Evolutionary conservation across 2,888 invertebrate genomes (phyloP).

Genomic region (Prionchulus punctatus): DNA sequence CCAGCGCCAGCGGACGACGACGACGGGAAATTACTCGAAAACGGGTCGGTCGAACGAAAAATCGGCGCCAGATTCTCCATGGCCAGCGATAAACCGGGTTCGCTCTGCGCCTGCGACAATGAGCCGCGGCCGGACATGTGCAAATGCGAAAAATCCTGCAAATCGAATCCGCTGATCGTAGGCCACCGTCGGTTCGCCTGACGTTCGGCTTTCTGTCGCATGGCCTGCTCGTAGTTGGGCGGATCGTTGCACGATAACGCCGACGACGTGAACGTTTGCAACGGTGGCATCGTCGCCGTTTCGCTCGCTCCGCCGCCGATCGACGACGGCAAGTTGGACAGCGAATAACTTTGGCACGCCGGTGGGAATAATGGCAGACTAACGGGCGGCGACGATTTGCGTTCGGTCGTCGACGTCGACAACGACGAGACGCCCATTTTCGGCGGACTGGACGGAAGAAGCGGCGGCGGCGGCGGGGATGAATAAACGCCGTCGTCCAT

Average conservation of each 20-base stretch:
- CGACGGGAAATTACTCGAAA: too few relatives aligned
- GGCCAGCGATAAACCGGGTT: neutral
- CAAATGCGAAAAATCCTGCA: neutral
- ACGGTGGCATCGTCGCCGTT: neutral
- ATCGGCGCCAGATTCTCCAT: neutral
- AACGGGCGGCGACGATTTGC: too few relatives aligned
- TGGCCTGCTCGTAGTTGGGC: neutral
- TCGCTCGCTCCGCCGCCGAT: neutral
- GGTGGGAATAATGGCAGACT: too few relatives aligned
- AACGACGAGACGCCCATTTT: too few relatives aligned
- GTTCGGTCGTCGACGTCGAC: too few relatives aligned
- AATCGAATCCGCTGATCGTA: neutral
- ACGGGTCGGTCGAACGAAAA: neutral
- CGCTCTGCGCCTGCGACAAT: constrained; percentile 1
- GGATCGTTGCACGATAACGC: too few relatives aligned
- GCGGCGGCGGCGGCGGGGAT: neutral
- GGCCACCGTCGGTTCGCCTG: neutral
- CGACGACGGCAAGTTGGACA: neutral
- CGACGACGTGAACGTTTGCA: neutral
- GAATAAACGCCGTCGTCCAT: too few relatives aligned
- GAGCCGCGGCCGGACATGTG: too few relatives aligned
- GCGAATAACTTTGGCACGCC: neutral
- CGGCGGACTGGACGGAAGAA: neutral
- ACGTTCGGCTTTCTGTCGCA: neutral
- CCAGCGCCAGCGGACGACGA: too few relatives aligned